phyloP scores from a whole-genome alignment of 2,113 vertebrate species.

The Phalacrocorax pelagicus region DNA sequence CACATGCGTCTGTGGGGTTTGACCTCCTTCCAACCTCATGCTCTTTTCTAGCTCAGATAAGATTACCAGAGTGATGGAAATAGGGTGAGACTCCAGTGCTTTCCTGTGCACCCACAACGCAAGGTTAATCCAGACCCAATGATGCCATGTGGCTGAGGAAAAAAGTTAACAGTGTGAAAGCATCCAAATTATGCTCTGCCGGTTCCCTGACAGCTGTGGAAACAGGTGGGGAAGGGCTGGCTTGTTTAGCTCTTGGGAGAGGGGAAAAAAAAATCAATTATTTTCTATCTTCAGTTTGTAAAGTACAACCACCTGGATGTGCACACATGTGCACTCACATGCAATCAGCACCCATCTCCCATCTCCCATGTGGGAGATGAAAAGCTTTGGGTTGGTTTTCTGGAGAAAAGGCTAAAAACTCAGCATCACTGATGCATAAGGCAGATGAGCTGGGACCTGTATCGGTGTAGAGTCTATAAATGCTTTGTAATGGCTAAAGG shows the following conservation, averaged over 20 bases:
- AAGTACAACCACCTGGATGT: neutral
- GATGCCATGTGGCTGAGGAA: rapidly evolving
- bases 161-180: neutral
- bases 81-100: neutral
- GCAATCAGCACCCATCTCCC: rapidly evolving
- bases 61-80: neutral
- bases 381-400: neutral
- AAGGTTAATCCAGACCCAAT: neutral
- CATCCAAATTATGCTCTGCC: neutral
- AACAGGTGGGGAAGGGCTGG: neutral
- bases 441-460: neutral
- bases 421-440: neutral
- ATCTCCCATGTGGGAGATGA: neutral
- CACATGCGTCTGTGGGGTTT: rapidly evolving
- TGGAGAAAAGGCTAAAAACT: neutral
- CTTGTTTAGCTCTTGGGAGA: neutral
- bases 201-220: neutral
- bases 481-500: rapidly evolving
- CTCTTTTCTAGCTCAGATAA: neutral
- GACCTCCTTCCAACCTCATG: neutral
- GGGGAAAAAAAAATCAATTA: rapidly evolving
- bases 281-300: neutral
- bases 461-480: rapidly evolving
- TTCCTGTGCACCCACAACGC: rapidly evolving
- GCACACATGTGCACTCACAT: rapidly evolving